Evolutionary conservation across 2,888 invertebrate genomes (phyloP).

Genomic region (Phyllotreta cruciferae): DNA sequence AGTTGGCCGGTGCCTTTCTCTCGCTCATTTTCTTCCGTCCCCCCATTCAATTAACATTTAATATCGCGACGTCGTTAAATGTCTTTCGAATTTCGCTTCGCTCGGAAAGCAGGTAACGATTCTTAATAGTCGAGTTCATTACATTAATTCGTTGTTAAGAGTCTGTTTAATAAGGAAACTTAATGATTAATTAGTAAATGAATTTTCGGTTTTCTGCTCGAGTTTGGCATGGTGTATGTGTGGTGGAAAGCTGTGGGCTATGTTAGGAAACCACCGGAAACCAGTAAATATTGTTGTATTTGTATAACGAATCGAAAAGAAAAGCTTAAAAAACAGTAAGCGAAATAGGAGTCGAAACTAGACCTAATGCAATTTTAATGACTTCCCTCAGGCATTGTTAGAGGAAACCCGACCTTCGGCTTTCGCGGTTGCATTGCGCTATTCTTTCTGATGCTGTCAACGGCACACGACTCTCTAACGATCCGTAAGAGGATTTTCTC

Average conservation of each 20-base stretch:
- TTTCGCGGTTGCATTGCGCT: conserved; percentile 5
- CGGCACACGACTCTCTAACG: conserved; percentile 19
- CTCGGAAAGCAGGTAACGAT: conserved; percentile 30
- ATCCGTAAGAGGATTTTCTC: conserved; percentile 34
- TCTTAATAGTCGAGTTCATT: conserved; percentile 11
- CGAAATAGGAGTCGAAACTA: neutral
- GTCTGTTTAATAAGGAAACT: too few species aligned
- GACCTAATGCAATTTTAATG: conserved; percentile 48
- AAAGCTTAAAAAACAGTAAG: neutral
- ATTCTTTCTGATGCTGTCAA: conserved; percentile 18
- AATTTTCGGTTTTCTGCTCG: too few species aligned
- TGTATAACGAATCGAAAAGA: neutral
- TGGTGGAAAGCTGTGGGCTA: too few species aligned
- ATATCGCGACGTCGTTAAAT: conserved; percentile 7
- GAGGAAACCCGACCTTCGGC: conserved; percentile 25
- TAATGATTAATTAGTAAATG: too few species aligned
- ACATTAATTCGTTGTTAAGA: too few species aligned
- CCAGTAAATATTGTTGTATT: conserved; percentile 9
- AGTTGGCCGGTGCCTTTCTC: conserved; percentile 41
- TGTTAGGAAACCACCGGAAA: too few species aligned
- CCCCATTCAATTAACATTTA: conserved; percentile 17
- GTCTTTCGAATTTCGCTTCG: neutral
- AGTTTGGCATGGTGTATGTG: too few species aligned
- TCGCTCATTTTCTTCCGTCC: conserved; percentile 25
- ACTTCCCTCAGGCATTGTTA: conserved; percentile 43